These are phyloP conservation scores for Gisinianus flammeolus DNA, from an alignment of 2,888 invertebrate genomes.

Conservation along the genomic window DNA sequence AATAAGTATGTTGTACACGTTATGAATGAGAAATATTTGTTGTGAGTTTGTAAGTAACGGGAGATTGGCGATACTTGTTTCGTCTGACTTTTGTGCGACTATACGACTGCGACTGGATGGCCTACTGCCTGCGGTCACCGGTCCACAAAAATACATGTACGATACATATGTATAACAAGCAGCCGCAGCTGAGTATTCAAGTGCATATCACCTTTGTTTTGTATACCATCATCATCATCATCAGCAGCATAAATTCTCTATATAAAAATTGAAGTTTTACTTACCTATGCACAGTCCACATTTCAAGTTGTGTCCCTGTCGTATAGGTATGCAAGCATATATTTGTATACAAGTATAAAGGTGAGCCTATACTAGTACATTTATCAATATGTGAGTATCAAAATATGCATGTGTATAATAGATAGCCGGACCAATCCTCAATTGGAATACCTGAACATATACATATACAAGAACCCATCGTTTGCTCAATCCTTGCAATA, in stretches of 20 bases:
- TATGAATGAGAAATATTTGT: neutral
- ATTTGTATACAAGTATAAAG: too few relatives aligned
- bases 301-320: too few relatives aligned
- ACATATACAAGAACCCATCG: too few relatives aligned
- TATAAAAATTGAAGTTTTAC: too few relatives aligned
- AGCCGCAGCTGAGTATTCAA: neutral
- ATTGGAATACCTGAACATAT: too few relatives aligned
- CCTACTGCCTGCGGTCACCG: conserved; percentile 57
- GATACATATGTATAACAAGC: neutral
- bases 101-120: conserved; percentile 46
- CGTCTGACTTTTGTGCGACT: conserved; percentile 21
- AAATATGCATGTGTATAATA: too few relatives aligned
- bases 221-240: neutral
- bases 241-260: too few relatives aligned
- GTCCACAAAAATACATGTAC: conserved; percentile 33
- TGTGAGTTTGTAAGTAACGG: conserved; percentile 54
- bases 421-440: too few relatives aligned
- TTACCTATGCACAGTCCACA: neutral
- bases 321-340: too few relatives aligned
- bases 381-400: too few relatives aligned
- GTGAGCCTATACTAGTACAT: too few relatives aligned
- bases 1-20: conserved; percentile 36
- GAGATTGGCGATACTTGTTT: conserved; percentile 53
- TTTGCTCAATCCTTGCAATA: too few relatives aligned
- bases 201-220: neutral